A percentile compares a stretch with the other conserved stretches of the same genome.
phyloP scores from a whole-genome alignment of 2,113 vertebrate species.

The Chelonoidis abingdonii region DNA sequence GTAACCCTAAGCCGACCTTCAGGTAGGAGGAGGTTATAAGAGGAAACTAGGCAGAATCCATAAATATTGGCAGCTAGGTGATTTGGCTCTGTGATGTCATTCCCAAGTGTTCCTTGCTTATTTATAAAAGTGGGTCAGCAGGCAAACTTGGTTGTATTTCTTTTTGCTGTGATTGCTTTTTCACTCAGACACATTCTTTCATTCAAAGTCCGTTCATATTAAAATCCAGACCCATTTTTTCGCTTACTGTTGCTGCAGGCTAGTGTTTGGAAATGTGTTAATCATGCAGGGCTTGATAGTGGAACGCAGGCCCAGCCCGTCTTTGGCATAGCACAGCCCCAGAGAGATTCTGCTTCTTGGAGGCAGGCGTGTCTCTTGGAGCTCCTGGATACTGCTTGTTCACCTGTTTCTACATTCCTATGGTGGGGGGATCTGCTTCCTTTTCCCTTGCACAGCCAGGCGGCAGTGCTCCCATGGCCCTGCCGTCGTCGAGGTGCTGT shows the following conservation, averaged over 20 bases:
- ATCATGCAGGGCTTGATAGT: neutral
- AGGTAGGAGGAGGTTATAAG: neutral
- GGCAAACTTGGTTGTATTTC: constrained; percentile 12
- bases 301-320: neutral
- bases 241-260: neutral
- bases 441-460: neutral
- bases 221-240: neutral
- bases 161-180: constrained; percentile 44
- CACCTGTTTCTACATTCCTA: neutral
- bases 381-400: neutral
- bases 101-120: neutral
- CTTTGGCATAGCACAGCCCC: neutral
- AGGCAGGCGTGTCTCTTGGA: neutral
- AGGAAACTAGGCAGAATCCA: neutral
- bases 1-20: neutral
- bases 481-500: neutral
- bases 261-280: constrained; percentile 22
- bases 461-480: neutral
- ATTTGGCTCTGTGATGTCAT: neutral
- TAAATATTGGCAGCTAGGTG: neutral
- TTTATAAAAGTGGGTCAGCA: neutral
- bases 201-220: neutral
- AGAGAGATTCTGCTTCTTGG: neutral
- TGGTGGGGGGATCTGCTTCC: neutral
- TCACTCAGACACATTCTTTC: constrained; percentile 26